Conservation (phyloP, 2,797 vertebrate species). For the Alcedo atthis region DNA sequence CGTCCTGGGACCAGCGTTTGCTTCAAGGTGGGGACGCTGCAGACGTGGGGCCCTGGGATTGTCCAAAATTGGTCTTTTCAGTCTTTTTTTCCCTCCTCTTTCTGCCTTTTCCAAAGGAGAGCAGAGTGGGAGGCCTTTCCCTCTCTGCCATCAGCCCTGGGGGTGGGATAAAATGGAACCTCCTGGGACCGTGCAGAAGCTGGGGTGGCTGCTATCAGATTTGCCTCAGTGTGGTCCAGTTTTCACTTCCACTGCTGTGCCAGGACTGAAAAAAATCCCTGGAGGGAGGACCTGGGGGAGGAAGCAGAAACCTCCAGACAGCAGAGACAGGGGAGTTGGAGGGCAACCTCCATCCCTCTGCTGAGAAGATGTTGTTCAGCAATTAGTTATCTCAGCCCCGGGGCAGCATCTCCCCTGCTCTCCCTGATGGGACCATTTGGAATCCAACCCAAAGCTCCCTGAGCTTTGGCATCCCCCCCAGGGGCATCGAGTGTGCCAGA, state of each 20-base stretch:
- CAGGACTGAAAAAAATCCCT: background rate
- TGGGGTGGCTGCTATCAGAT: background rate
- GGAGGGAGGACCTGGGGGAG: background rate
- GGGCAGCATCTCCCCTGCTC: background rate
- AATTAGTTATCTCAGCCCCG: background rate
- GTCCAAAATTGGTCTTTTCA: background rate
- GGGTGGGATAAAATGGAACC: background rate
- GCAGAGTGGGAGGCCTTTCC: background rate
- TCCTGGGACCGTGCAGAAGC: background rate
- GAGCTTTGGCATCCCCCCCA: background rate
- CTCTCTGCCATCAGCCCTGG: background rate
- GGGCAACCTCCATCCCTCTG: background rate
- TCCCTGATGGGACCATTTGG: background rate
- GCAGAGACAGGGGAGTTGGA: background rate
- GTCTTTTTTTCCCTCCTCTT: background rate
- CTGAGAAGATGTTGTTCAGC: background rate
- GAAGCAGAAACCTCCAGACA: background rate
- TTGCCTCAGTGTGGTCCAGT: background rate
- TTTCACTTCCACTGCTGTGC: conserved; percentile 5
- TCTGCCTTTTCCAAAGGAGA: background rate
- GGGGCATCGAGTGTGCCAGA: accelerated
- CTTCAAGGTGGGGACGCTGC: background rate
- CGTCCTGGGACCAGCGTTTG: background rate
- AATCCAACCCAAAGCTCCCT: background rate
- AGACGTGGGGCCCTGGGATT: background rate